These are phyloP conservation scores for Parascotia fuliginaria DNA, from an alignment of 2,888 invertebrate species.

Conservation along the genomic window DNA sequence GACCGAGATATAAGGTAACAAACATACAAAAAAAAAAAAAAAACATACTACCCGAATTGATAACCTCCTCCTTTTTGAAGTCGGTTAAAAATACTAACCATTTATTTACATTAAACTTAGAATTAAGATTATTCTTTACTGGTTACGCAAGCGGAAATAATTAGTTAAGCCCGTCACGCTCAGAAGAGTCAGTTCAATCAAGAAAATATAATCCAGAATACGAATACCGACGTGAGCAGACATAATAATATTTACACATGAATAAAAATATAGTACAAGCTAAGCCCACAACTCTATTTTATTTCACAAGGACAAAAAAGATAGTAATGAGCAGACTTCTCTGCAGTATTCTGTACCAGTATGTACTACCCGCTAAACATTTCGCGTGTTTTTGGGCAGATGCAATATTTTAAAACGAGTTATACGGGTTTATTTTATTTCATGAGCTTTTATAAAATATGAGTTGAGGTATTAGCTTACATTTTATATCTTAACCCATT, in stretches of 20 bases:
- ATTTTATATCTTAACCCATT: too few relatives aligned
- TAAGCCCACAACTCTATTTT: conserved; percentile 10
- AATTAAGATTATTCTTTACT: not conserved
- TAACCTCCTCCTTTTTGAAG: too few relatives aligned
- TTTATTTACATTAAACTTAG: too few relatives aligned
- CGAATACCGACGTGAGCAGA: conserved; percentile 34
- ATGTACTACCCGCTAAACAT: not conserved
- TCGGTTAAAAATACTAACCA: too few relatives aligned
- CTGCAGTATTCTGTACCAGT: conserved; percentile 1
- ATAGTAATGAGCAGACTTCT: conserved; percentile 11
- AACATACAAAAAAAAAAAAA: too few relatives aligned
- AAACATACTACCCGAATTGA: too few relatives aligned
- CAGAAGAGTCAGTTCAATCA: conserved; percentile 14
- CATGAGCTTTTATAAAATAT: too few relatives aligned
- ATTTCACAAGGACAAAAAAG: conserved; percentile 11
- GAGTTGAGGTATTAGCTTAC: too few relatives aligned
- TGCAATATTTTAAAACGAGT: not conserved
- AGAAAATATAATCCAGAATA: conserved; percentile 33
- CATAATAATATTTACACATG: conserved; percentile 19
- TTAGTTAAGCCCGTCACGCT: conserved; percentile 11
- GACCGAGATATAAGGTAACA: too few relatives aligned
- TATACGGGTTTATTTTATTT: not conserved
- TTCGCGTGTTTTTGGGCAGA: conserved; percentile 1
- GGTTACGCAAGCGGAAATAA: conserved; percentile 3
- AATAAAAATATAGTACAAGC: conserved; percentile 27